Percentiles rank a stretch among this genome's conserved stretches.
phyloP scores from a whole-genome alignment of 2,888 invertebrate genomes.

The Onchidella celtica region DNA sequence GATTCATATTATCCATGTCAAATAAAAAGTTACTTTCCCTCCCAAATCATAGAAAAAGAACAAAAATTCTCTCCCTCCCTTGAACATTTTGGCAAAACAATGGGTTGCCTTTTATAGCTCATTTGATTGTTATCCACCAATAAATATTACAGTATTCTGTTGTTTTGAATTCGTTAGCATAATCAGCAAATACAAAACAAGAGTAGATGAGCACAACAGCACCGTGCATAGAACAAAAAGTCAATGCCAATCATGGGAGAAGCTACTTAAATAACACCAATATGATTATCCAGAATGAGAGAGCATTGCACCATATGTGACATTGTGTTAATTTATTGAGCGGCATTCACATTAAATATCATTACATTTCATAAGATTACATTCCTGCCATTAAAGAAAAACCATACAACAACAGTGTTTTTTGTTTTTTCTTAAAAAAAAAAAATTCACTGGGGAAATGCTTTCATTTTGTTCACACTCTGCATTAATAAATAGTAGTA shows the following conservation, averaged over 20 bases:
- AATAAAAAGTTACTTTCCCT: conserved; percentile 5
- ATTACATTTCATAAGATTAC: conserved; percentile 25
- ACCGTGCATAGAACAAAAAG: conserved; percentile 35
- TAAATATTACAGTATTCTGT: not conserved
- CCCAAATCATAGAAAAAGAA: not conserved
- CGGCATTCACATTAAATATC: conserved; percentile 33
- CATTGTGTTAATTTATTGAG: conserved; percentile 46
- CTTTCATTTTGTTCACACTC: not conserved
- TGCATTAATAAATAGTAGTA: conserved; percentile 4
- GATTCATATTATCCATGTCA: conserved; percentile 3
- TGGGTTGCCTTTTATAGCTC: not conserved
- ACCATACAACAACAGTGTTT: conserved; percentile 12
- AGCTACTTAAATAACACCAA: conserved; percentile 12
- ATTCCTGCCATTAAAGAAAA: conserved; percentile 22
- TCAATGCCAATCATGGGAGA: conserved; percentile 2
- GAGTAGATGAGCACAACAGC: conserved; percentile 37
- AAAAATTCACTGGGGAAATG: not conserved
- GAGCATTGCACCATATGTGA: conserved; percentile 46
- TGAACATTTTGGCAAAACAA: too few relatives aligned
- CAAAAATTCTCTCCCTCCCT: not conserved
- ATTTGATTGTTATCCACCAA: conserved; percentile 16
- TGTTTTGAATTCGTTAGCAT: not conserved
- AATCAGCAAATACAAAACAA: not conserved
- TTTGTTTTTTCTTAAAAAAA: not conserved
- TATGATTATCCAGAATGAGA: conserved; percentile 18